phyloP scores from a whole-genome alignment of 2,797 vertebrate species.

The Graptemys geographica region DNA sequence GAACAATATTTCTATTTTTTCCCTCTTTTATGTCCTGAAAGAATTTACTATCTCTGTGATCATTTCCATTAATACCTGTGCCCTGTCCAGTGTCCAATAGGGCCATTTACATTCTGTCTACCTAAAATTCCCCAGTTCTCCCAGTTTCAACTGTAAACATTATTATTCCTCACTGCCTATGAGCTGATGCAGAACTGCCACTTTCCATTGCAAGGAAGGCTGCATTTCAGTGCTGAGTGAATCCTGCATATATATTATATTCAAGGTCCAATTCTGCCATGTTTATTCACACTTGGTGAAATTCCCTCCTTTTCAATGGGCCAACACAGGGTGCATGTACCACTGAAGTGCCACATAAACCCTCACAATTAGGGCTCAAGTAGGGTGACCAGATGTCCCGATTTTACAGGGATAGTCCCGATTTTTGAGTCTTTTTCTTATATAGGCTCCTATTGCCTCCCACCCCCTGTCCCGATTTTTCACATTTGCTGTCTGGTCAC shows the following conservation, averaged over 20 bases:
- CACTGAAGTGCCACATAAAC: background rate
- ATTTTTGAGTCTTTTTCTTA: no score
- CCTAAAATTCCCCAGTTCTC: background rate
- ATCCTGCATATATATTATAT: background rate
- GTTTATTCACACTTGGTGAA: background rate
- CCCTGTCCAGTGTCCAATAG: background rate
- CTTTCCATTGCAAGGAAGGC: background rate
- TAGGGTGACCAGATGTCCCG: no score
- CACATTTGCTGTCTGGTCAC: no score
- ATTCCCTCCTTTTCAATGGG: background rate
- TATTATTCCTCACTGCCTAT: background rate
- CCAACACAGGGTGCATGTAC: fast-evolving
- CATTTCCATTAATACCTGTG: background rate
- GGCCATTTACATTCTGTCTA: background rate
- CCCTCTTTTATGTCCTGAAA: background rate
- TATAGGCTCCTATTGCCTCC: no score
- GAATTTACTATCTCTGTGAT: background rate
- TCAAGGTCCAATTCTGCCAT: background rate
- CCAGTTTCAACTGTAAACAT: background rate
- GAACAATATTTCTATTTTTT: background rate
- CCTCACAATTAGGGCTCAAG: background rate
- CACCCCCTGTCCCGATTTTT: no score
- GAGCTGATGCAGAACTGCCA: background rate
- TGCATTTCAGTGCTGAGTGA: background rate
- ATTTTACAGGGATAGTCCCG: no score